Base-by-base conservation (phyloP, 2,888 invertebrate genomes). In the Eupithecia tripunctaria region DNA sequence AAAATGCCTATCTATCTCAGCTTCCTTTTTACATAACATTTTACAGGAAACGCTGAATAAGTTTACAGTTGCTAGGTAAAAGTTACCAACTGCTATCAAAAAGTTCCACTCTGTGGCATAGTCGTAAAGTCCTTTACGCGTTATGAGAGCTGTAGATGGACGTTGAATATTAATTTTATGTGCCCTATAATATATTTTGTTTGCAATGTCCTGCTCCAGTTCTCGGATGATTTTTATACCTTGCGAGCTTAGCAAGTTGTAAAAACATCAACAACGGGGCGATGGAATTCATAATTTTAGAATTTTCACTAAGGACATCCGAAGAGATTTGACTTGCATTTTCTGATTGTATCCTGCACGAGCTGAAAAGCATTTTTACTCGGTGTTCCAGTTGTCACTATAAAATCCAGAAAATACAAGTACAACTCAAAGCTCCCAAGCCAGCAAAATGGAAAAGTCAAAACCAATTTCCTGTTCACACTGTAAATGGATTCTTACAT, bases 91-190 rank as follows among this genome's bases (percentile, higher is more conserved):
- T 64, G 64, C 64, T 41, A 64, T 64, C 38, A 41, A 64, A 63
- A 51, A 62, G 51, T 76, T 78, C 82, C 47, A 77, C 69, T 63
- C 73, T 73, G 69, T 70, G 73, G 29, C 51, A 29, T 56, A 70
- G 73, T 70, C 73, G 73, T 85, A 82, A 85, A 85, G 72, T 78
- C 80, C 80, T 82, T 84, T 81, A 82, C 76, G 79, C 79, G 72
- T 79, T 76, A 76, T 73, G 79, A 76, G 72, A 74, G 64, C 70
- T 77, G 80, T 71, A 79, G 79, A 80, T 78, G 79, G 74, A 81
- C 82, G 81, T 81, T 84, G 85, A 83, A 85, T 84, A 84, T 82
- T 82, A 85, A 85, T 83, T 82, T 84, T 82, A 83, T 76, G 80
- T 72, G 71, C 72, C 69, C 75, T 70, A 77, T 78, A 80, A 79